Base-by-base conservation (phyloP, 2,113 vertebrate species). In the Brachypodius melanocephalos region DNA sequence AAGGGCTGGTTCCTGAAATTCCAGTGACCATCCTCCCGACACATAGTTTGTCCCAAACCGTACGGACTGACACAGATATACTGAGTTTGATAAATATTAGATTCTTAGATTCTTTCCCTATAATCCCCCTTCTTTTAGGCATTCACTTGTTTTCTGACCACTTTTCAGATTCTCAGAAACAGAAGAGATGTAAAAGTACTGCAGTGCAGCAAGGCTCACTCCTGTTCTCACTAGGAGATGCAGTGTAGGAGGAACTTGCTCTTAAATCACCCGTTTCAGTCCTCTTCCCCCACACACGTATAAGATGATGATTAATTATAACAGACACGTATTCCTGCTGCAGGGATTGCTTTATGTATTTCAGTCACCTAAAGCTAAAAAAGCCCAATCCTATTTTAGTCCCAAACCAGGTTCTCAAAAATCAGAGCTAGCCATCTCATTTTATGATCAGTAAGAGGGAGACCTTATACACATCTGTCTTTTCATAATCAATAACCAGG, bases 171-270 rank as follows among this genome's bases (percentile, higher is more conserved):
- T 68, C 34, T 89, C 36, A 84, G 84, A 84, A 92, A 84, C 59
- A 54, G 26, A 62, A 58, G 26, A 78, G 40, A 54, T 48, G 28
- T n/a, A 85, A 81, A 92, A 87, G 69, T 40, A 85, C 95, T 57
- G 87, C 89, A 94, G 84, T 78, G 81, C 81, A 95, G 89, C 52
- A 69, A 71, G 34, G 34, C 59, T 92, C 52, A 67, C 28, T 45
- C 34, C 66, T 8, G 0, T 40, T 84, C 87, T 89, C 46, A 51
- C 48, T 48, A 55, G 28, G 57, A 72, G 61, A 91, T 82, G 68
- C 73, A 71, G 65, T 8, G 57, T 89, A 65, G 92, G 93, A 96
- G 54, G 87, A 93, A 91, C 49, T 79, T 77, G 67, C 72, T 92
- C 67, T 84, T 49, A 86, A 72, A 83, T 96, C 67, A 69, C 25